Conservation (phyloP, 2,888 invertebrate genomes). For the Oligia strigilis region DNA sequence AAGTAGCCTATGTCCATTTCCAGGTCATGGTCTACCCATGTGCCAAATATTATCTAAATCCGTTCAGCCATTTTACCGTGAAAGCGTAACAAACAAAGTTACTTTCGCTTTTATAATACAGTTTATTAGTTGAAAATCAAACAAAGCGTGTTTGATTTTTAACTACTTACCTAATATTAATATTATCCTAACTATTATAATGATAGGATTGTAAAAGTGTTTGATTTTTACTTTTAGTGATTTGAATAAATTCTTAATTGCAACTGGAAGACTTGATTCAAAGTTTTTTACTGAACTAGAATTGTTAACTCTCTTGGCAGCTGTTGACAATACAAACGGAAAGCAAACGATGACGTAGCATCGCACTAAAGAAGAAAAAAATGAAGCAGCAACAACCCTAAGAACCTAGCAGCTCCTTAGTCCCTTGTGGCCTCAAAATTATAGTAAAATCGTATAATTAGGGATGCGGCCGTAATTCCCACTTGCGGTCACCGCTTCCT, state of each 20-base stretch:
- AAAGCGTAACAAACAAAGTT: background rate
- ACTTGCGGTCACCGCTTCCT: constrained; percentile 88
- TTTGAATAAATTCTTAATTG: background rate
- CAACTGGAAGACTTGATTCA: background rate
- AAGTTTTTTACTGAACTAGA: background rate
- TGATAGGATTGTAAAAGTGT: too few relatives aligned
- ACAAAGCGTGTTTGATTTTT: background rate
- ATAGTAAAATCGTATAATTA: constrained; percentile 88
- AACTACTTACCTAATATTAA: too few relatives aligned
- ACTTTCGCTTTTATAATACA: background rate
- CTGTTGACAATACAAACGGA: constrained; percentile 15
- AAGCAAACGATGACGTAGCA: constrained; percentile 4
- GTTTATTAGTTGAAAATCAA: background rate
- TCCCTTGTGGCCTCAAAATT: constrained; percentile 84
- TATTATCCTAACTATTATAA: too few relatives aligned
- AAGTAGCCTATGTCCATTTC: background rate
- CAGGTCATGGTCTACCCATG: background rate
- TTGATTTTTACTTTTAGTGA: background rate
- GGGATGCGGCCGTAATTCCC: constrained; percentile 83
- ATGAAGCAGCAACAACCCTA: constrained; percentile 42
- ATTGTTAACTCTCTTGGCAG: constrained; percentile 2
- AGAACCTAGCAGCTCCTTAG: constrained; percentile 68
- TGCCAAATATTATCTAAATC: background rate
- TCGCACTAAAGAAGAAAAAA: constrained; percentile 7
- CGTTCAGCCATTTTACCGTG: background rate